Base-by-base conservation (phyloP, 2,797 vertebrate species). In the Cyclura pinguis region DNA sequence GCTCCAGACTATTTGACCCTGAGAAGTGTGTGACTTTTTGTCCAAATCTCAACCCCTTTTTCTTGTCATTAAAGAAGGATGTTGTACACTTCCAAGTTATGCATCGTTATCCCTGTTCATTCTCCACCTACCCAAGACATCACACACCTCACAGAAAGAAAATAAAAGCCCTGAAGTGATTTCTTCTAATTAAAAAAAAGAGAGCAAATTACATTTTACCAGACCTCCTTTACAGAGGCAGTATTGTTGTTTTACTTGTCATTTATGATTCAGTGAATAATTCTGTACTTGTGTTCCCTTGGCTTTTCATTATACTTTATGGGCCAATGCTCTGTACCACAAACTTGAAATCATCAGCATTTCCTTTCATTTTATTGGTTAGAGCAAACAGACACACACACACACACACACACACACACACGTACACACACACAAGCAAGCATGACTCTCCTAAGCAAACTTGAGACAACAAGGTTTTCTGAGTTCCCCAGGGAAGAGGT, bases 341-440 rank as follows among this genome's bases (percentile, higher is more conserved):
- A 1, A 47, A 84, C 64, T 18, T n/a, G 59, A 81, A 85, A 88
- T 3, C 13, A 42, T 35, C 62, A 93, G 35, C 83, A 72, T 84
- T 89, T 91, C 85, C 69, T 89, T 91, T 91, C 57, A 16, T 81
- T 91, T 76, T 86, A 89, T 88, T 88, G 81, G 27, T 64, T 93
- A 90, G 81, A 22, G 42, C 20, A 29, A 4, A 27, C 62, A 69
- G 10, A 80, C 47, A 72, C 83, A 55, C 29, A 64, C 42, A 29
- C 35, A 42, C 52, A 57, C 29, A 55, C 16, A 29, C 18, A 22
- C 29, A 64, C 42, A 29, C 35, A 42, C 52, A 57, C 29, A 55
- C 16, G 13, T 13, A 22, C 27, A 14, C 57, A 64, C 35, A 62
- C 55, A 82, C 62, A 78, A 24, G 2, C 50, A 84, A 24, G 80